Conservation (phyloP, 2,888 invertebrate species). For the Drosophila paranaensis region DNA sequence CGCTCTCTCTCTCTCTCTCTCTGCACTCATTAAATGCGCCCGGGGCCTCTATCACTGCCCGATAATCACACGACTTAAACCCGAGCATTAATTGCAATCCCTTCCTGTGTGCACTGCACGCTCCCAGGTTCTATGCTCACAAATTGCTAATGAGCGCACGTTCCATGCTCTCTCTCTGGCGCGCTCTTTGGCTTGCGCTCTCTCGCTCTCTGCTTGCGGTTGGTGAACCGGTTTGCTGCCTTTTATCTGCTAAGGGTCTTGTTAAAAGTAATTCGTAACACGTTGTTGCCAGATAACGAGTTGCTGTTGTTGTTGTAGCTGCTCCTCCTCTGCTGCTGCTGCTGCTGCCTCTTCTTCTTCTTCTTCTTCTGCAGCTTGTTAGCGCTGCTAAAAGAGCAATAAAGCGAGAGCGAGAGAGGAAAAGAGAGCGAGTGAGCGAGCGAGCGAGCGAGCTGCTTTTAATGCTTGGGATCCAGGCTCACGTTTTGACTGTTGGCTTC, state of each 20-base stretch:
- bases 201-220: conserved; percentile 12
- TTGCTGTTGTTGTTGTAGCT: conserved; percentile 45
- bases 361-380: conserved; percentile 58
- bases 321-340: conserved; percentile 12
- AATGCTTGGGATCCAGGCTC: conserved; percentile 64
- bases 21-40: conserved; percentile 49
- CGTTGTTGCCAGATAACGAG: conserved; percentile 83
- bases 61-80: conserved; percentile 55
- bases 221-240: conserved; percentile 66
- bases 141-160: conserved; percentile 69
- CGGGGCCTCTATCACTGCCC: conserved; percentile 46
- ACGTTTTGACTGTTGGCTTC: conserved; percentile 80
- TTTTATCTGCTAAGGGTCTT: conserved; percentile 84
- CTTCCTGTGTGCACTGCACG: conserved; percentile 54
- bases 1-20: conserved; percentile 21
- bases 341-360: conserved; percentile 27
- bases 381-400: conserved; percentile 79
- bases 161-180: conserved; percentile 32
- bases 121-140: conserved; percentile 31
- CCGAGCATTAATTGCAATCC: conserved; percentile 65
- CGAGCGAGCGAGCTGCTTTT: conserved; percentile 41
- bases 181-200: background rate
- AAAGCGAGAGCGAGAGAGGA: conserved; percentile 56
- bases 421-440: conserved; percentile 12
- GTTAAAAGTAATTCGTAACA: conserved; percentile 84